Evolutionary conservation across 2,113 vertebrate genomes (phyloP), one percentile per base, ranked within the genome.

Genomic region (Falcunculus frontatus): DNA sequence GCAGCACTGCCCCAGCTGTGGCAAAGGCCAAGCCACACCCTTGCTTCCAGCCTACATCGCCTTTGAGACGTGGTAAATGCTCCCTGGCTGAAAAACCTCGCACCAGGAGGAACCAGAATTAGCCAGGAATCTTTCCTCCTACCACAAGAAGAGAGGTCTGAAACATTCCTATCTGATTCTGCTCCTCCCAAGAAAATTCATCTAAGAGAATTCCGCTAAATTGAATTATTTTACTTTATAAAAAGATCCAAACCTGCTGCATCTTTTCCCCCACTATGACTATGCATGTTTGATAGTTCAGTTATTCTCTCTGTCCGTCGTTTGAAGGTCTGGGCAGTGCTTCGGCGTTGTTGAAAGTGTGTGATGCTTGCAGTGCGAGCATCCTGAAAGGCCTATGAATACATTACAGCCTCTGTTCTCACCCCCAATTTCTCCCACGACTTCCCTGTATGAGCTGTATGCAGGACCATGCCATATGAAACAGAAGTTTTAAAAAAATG

Each of bases 41-140:
- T 16, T 4, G 2, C 25, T 21, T 13, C 39, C 22, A 65, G 10
- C 16, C 59, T 46, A 10, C 1, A 0, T 9, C 23, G 22, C 52
- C 46, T 81, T 70, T 62, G 32, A 32, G 62, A 32, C 1, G 2
- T 47, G 47, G 5, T 30, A 29, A 77, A 30, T 20, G 29, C 29
- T 59, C 23, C 29, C 42, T 72, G 37, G 11, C 11, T 78, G 59
- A 33, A 27, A 69, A 49, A 12, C 16, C 8, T 37, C 26, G 8
- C 44, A 29, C 53, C 44, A 17, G 25, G 52, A 68, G 39, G 33
- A 68, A 39, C 6, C 46, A 56, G n/a, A 56, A 27, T n/a, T 46
- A 26, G 39, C 16, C 39, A n/a, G 17, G 8, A 83, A 17, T 35
- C 13, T 62, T 83, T 62, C 41, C 21, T 62, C n/a, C 41, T 16